Evolutionary conservation across 1,140 invertebrate genomes (phyloP), one percentile per base, ranked within the genome.

Genomic region (Grapholita molesta): DNA sequence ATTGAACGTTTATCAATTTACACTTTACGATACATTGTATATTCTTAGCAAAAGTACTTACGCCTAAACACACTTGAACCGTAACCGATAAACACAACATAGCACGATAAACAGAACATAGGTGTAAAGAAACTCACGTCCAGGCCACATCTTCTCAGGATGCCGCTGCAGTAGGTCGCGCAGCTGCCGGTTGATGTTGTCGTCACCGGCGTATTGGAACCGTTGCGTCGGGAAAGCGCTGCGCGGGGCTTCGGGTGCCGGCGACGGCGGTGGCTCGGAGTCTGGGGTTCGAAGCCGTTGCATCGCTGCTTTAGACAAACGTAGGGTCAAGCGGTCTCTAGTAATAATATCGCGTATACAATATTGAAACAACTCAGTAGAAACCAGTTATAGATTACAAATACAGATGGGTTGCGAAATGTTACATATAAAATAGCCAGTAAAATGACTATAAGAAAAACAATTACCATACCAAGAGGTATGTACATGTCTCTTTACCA

Each of bases 81-180:
- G n/a, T n/a, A n/a, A n/a, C n/a, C n/a, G n/a, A n/a, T n/a, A n/a
- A n/a, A n/a, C n/a, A n/a, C n/a, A n/a, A n/a, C n/a, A n/a, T n/a
- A n/a, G n/a, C n/a, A n/a, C n/a, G n/a, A n/a, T n/a, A n/a, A n/a
- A n/a, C n/a, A n/a, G n/a, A n/a, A n/a, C n/a, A n/a, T n/a, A n/a
- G n/a, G n/a, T n/a, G n/a, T n/a, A 30, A 30, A 12, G 11, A 11
- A 35, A 84, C 83, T 82, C 67, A 91, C 90, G 88, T 65, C 82
- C 86, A 18, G 87, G 84, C 91, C 91, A 92, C 77, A 92, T 85
- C 75, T 92, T 92, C 18, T 90, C 84, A 0, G 88, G 84, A 76
- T 97, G 95, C 28, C 96, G 86, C 79, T 97, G 96, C n/a, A 98
- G 90, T 55, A 98, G 89, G 84, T 97, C 96, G 28, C 97, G 87